Conservation (phyloP, 2,888 invertebrate species). For the Eupithecia dodoneata region DNA sequence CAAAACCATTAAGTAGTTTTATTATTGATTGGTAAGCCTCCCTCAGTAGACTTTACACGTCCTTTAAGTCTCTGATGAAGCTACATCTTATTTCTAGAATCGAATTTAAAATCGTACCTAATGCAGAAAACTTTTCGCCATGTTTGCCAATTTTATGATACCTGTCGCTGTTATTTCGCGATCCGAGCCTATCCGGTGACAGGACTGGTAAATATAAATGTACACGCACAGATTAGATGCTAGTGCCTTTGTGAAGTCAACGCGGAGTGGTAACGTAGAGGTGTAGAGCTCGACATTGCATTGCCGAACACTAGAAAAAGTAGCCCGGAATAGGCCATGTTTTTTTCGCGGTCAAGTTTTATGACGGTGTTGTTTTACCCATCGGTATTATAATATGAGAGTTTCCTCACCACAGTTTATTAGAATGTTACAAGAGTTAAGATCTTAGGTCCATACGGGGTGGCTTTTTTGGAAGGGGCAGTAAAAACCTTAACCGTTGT, state of each 20-base stretch:
- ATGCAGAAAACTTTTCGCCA: conserved; percentile 22
- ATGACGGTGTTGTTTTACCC: neutral
- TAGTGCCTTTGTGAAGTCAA: conserved; percentile 24
- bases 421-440: neutral
- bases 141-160: conserved; percentile 28
- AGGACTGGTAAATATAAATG: conserved; percentile 31
- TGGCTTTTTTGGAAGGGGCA: neutral
- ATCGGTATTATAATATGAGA: neutral
- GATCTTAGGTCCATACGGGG: neutral
- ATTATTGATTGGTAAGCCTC: too few relatives aligned
- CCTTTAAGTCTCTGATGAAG: too few relatives aligned
- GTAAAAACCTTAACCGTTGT: neutral
- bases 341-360: neutral
- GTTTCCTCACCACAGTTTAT: neutral
- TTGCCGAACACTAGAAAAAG: neutral
- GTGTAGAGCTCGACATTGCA: neutral
- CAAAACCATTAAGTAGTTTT: too few relatives aligned
- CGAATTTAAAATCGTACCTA: conserved; percentile 8
- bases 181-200: conserved; percentile 34
- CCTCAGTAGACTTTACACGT: too few relatives aligned
- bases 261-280: conserved; percentile 12
- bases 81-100: conserved; percentile 8
- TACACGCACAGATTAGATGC: conserved; percentile 23
- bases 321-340: neutral
- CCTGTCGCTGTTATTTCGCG: conserved; percentile 25